Evolutionary conservation across 2,888 invertebrate genomes (phyloP), one percentile per base, ranked within the genome.

Genomic region (Tenthredo notha): DNA sequence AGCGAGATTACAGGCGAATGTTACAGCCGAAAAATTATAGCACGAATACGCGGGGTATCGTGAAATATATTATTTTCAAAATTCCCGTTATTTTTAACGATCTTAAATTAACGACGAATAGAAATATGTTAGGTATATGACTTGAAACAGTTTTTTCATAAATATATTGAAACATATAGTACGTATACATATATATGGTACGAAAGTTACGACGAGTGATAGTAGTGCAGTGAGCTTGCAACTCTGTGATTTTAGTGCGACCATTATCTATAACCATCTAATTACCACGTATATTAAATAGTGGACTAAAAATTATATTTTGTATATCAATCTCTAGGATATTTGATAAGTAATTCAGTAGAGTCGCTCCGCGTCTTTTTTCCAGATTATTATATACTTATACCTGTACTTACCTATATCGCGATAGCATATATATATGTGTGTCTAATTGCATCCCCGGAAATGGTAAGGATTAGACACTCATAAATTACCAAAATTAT

Each of bases 21-120:
- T 84, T n/a, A 85, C 85, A 54, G 85, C 86, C n/a, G 88, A 86
- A 70, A 89, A 88, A 84, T 89, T 88, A 87, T 90, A 88, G 85
- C 80, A 83, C 83, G 18, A 33, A 33, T 12, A 33, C 12, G 4
- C 4, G 70, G 1, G 40, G 5, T 72, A 40, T n/a, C 37, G n/a
- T 72, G n/a, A 25, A 25, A 43, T 25, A 74, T 40, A n/a, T 21
- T n/a, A 72, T 37, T 21, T 74, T 21, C n/a, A 5, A n/a, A 54
- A 0, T 12, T 21, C 40, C n/a, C 43, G 18, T 25, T 18, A 25
- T 33, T 67, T 67, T 67, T 67, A 33, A 25, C 5, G 2, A 6
- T 33, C 25, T 33, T 33, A 7, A 7, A 7, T 67, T 74, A 15
- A 74, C 74, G 21, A 15, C 43, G 10, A 25, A 74, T 25, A 43